phyloP scores from a whole-genome alignment of 1,140 invertebrate genomes.

The Brachionus paranguensis region DNA sequence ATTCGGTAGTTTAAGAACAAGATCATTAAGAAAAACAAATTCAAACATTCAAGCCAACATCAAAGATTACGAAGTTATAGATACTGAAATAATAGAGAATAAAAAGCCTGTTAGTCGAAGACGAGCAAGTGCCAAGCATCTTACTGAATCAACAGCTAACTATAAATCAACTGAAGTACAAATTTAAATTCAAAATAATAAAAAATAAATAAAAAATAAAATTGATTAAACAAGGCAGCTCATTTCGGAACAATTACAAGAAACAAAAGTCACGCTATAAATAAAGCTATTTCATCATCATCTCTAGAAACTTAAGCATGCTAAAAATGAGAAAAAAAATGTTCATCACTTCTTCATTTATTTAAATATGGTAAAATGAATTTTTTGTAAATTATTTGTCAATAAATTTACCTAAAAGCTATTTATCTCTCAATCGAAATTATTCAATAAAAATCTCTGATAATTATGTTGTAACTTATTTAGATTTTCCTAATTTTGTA shows the following conservation, averaged over 20 bases:
- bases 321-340: neutral
- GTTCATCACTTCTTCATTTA: neutral
- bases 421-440: no score
- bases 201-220: neutral
- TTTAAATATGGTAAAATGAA: neutral
- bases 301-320: neutral
- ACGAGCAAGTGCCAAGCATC: neutral
- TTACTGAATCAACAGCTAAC: neutral
- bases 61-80: slow-evolving; percentile 24
- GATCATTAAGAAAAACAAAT: neutral
- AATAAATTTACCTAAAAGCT: neutral
- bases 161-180: slow-evolving; percentile 39
- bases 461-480: no score
- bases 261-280: neutral
- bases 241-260: slow-evolving; percentile 32
- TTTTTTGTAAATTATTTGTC: neutral
- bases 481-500: no score
- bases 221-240: neutral
- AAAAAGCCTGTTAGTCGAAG: neutral
- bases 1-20: neutral
- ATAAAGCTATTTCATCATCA: neutral
- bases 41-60: neutral
- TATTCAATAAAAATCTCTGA: no score
- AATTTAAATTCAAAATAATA: neutral
- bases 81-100: neutral